Conservation (phyloP, 2,888 invertebrate genomes). For the Coleophora flavipennella region DNA sequence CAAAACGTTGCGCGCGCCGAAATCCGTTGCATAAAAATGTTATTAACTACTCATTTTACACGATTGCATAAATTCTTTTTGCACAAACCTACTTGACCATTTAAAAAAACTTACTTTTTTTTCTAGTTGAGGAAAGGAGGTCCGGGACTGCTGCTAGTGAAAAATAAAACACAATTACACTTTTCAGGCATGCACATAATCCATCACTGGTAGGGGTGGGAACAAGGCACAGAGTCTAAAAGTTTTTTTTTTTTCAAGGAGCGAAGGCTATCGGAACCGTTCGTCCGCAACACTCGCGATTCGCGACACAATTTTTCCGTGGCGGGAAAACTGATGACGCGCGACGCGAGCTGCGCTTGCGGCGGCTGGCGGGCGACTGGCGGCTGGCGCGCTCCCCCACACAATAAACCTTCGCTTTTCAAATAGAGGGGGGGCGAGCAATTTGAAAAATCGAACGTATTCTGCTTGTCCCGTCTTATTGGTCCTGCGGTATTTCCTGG, state of each 20-base stretch:
- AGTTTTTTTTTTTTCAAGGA: slow-evolving; percentile 10
- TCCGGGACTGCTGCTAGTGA: slow-evolving; percentile 47
- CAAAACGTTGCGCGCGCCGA: slow-evolving; percentile 24
- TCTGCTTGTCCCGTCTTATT: neutral
- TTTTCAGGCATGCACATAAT: slow-evolving; percentile 64
- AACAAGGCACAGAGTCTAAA: slow-evolving; percentile 14
- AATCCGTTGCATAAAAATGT: slow-evolving; percentile 22
- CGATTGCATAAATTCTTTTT: neutral
- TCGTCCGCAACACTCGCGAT: slow-evolving; percentile 45
- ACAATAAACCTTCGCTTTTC: slow-evolving; percentile 57
- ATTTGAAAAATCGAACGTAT: slow-evolving; percentile 31
- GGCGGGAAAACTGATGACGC: slow-evolving; percentile 59
- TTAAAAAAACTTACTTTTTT: slow-evolving; percentile 25
- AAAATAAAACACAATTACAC: slow-evolving; percentile 49
- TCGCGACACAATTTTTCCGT: slow-evolving; percentile 68
- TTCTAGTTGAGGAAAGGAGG: slow-evolving; percentile 35
- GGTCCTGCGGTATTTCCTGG: slow-evolving; percentile 18
- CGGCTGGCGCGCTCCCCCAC: slow-evolving; percentile 37
- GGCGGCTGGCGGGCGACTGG: slow-evolving; percentile 58
- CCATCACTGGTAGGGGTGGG: slow-evolving; percentile 34
- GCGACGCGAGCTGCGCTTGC: slow-evolving; percentile 50
- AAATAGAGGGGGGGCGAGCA: slow-evolving; percentile 44
- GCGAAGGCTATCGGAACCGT: slow-evolving; percentile 6
- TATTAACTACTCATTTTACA: neutral
- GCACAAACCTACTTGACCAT: neutral